Base-by-base conservation (phyloP, 2,797 vertebrate species). In the Acropternis orthonyx region DNA sequence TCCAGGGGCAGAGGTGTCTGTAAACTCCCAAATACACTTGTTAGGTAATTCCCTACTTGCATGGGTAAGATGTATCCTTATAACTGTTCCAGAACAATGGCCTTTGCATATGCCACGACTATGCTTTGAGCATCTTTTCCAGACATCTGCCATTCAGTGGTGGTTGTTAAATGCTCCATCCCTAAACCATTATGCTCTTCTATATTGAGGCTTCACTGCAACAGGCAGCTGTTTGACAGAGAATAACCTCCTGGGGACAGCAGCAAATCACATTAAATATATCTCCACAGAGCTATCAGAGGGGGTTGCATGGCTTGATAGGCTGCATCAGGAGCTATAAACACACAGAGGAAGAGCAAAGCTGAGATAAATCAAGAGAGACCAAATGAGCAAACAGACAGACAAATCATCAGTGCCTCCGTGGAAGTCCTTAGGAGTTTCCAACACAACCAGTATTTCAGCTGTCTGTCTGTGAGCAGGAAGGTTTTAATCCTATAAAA, bases 201-300 rank as follows among this genome's bases (percentile, higher is more conserved):
- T 88, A 1, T 30, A 95, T 27, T 27, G 89, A 95, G 88, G 74
- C 43, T 95, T 93, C 80, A 85, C 92, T 85, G 71, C 91, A 95
- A 86, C 88, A 95, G 92, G 89, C 94, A 96, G 89, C 94, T 97
- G 93, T 93, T 95, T 96, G 95, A 94, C 94, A 96, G 89, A 71
- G 73, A 96, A 95, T 88, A 94, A 95, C 93, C 88, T 96, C 95
- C 89, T 58, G 89, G 89, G 95, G 92, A 93, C 67, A 85, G 93
- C 95, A 95, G 94, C 92, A 95, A 97, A 96, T 95, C 95, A 97
- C 96, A 96, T 96, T 96, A 96, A 96, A 96, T 93, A 91, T 82
- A 93, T 96, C 95, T 96, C 95, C 63, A 89, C 80, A 71, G 96
- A 96, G 92, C 93, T 73, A 95, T 93, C 91, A 87, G 9, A 21